Conservation (phyloP, 2,888 invertebrate species). For the Lasioglossum morio region DNA sequence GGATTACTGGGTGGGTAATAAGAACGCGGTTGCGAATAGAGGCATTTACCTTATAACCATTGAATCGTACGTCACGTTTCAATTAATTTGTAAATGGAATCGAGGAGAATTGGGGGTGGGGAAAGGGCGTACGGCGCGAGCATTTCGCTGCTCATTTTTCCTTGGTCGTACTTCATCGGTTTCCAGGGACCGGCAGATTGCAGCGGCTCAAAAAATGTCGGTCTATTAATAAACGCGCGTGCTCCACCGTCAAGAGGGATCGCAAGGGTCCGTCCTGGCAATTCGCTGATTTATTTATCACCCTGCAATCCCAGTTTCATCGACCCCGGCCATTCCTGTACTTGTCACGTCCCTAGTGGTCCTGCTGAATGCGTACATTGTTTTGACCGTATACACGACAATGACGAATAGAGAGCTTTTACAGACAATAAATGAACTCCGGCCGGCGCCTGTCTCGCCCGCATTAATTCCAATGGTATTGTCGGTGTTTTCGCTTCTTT, state of each 20-base stretch:
- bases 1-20: neutral
- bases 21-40: neutral
- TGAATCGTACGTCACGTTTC: neutral
- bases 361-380: slow-evolving; percentile 58
- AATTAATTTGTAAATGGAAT: slow-evolving; percentile 20
- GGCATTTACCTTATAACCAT: slow-evolving; percentile 2
- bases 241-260: slow-evolving; percentile 19
- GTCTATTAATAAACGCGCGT: slow-evolving; percentile 45
- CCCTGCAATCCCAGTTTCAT: slow-evolving; percentile 32
- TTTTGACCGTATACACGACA: slow-evolving; percentile 60
- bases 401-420: slow-evolving; percentile 68
- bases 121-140: neutral
- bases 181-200: slow-evolving; percentile 30
- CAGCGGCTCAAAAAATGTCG: slow-evolving; percentile 22
- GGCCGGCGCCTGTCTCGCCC: slow-evolving; percentile 39
- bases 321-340: slow-evolving; percentile 22
- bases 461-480: slow-evolving; percentile 59
- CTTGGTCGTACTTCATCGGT: slow-evolving; percentile 20
- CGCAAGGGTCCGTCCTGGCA: slow-evolving; percentile 33
- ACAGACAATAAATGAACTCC: slow-evolving; percentile 66
- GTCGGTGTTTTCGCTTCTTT: slow-evolving; percentile 8
- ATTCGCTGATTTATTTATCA: slow-evolving; percentile 64
- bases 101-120: neutral
- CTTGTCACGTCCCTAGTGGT: slow-evolving; percentile 41
- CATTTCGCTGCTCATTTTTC: slow-evolving; percentile 24